phyloP scores from a whole-genome alignment of 2,113 vertebrate genomes.

The Indri indri region DNA sequence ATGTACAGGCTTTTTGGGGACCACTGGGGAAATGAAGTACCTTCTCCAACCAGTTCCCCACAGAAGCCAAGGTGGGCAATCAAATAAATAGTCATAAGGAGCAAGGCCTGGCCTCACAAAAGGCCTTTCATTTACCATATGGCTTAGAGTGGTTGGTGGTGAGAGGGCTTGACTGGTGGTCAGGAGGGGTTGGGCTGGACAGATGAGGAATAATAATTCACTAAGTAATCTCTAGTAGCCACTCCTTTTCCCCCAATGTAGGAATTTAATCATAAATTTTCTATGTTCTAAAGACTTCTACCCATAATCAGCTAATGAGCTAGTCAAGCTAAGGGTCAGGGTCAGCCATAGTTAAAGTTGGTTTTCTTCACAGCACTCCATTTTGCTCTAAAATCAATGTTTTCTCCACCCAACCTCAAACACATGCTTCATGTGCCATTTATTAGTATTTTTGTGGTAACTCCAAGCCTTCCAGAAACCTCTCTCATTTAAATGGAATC shows the following conservation, averaged over 20 bases:
- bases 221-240: not conserved
- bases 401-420: not conserved
- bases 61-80: not conserved
- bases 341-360: not conserved
- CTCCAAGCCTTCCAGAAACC: not conserved
- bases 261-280: not conserved
- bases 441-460: not conserved
- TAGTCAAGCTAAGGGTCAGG: not conserved
- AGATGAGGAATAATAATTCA: not conserved
- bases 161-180: not conserved
- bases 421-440: not conserved
- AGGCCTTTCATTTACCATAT: not conserved
- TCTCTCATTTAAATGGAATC: not conserved
- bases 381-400: not conserved
- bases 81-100: not conserved
- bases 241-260: not conserved
- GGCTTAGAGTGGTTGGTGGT: not conserved
- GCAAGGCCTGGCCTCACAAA: not conserved
- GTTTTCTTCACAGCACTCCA: not conserved
- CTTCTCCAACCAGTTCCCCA: not conserved
- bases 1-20: not conserved
- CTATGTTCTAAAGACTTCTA: not conserved
- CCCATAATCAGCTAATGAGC: not conserved
- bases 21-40: not conserved
- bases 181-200: not conserved